Evolutionary conservation across 1,140 invertebrate genomes (phyloP).

Genomic region (Halesus radiatus): DNA sequence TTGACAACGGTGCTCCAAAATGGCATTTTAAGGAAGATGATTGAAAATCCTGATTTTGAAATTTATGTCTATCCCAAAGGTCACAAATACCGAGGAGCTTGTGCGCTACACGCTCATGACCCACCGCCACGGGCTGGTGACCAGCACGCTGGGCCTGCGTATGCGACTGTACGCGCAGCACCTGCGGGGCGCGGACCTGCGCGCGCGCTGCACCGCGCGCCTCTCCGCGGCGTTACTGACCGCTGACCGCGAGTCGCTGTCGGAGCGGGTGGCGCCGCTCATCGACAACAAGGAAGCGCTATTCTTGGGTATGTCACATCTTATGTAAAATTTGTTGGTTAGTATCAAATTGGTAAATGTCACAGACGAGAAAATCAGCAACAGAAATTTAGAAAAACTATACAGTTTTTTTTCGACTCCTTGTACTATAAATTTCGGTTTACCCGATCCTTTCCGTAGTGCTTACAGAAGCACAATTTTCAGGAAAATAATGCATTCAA

Average conservation of each 20-base stretch:
- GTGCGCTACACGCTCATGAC: conserved; percentile 68
- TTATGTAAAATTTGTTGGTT: background rate
- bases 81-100: conserved; percentile 66
- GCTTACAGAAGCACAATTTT: background rate
- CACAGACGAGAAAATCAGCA: too few species aligned
- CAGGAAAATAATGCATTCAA: background rate
- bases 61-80: conserved; percentile 59
- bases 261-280: conserved; percentile 70
- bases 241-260: conserved; percentile 64
- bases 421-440: too few species aligned
- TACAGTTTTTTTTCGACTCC: too few species aligned
- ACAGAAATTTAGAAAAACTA: too few species aligned
- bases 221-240: conserved; percentile 73
- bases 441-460: background rate
- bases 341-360: too few species aligned
- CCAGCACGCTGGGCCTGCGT: conserved; percentile 70
- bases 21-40: too few species aligned
- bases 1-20: too few species aligned
- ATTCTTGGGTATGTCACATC: conserved; percentile 66
- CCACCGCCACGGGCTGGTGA: conserved; percentile 72
- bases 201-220: conserved; percentile 73
- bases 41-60: too few species aligned
- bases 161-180: conserved; percentile 69
- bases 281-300: conserved; percentile 74
- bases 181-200: conserved; percentile 72